Percentiles rank a stretch among this genome's conserved stretches.
phyloP scores from a whole-genome alignment of 2,113 vertebrate genomes.

The Oreochromis spilurus region DNA sequence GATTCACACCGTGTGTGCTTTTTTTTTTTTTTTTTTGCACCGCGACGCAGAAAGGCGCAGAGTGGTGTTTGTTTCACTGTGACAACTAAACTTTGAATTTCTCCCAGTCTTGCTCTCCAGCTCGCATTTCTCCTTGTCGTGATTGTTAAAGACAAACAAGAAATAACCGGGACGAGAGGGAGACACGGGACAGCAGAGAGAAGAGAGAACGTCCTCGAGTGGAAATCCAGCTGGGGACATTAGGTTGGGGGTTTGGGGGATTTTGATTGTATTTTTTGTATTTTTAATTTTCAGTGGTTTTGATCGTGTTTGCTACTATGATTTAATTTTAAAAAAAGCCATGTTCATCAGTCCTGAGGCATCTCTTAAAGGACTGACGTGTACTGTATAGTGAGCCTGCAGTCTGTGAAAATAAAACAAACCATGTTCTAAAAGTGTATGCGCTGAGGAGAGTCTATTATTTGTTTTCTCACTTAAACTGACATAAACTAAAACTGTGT shows the following conservation, averaged over 20 bases:
- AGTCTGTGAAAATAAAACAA: background rate
- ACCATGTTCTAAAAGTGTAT: background rate
- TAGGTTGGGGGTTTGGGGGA: background rate
- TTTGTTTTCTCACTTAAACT: background rate
- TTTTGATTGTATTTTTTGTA: background rate
- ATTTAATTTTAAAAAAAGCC: background rate
- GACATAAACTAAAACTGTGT: background rate
- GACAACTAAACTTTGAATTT: background rate
- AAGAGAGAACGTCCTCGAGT: background rate
- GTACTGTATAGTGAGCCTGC: background rate
- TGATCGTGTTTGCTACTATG: background rate
- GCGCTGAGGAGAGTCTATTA: background rate
- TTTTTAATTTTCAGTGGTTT: background rate
- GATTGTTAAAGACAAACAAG: background rate
- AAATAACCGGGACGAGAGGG: background rate
- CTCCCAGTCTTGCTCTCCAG: background rate
- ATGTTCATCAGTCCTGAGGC: background rate
- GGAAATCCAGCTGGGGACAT: background rate
- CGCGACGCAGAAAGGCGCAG: background rate
- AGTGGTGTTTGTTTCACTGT: background rate
- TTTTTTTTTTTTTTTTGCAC: background rate
- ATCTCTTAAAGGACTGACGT: background rate
- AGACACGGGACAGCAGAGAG: background rate
- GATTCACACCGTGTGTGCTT: background rate
- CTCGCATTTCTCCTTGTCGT: background rate